These are phyloP conservation scores for Pachypeltis micranthus DNA, from an alignment of 1,140 invertebrate genomes.

Conservation along the genomic window DNA sequence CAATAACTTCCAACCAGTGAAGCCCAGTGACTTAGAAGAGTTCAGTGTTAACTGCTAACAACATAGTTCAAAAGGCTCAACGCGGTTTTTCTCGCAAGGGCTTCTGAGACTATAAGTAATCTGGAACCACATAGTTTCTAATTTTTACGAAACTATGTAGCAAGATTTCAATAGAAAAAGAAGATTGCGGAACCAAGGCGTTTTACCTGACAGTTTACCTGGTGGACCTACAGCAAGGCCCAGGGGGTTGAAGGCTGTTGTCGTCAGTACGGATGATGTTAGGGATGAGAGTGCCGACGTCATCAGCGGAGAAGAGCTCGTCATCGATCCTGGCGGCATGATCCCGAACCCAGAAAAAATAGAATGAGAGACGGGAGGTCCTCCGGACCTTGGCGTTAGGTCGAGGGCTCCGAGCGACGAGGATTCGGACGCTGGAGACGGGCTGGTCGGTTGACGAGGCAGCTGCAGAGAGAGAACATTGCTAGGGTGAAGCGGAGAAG, in stretches of 20 bases:
- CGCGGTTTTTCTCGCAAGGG: background rate
- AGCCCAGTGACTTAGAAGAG: no score
- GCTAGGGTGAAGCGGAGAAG: conserved; percentile 24
- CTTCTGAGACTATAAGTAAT: background rate
- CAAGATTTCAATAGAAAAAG: background rate
- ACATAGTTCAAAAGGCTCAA: background rate
- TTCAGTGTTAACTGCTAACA: no score
- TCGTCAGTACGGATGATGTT: conserved; percentile 60
- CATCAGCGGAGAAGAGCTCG: conserved; percentile 46
- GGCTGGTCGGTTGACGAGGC: conserved; percentile 31
- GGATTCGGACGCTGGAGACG: conserved; percentile 38
- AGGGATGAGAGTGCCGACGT: conserved; percentile 58
- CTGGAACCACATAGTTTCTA: background rate
- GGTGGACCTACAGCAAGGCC: conserved; percentile 63
- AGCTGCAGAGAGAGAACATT: conserved; percentile 25
- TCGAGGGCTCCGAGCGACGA: conserved; percentile 45
- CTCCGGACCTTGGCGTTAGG: conserved; percentile 39
- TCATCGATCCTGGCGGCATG: conserved; percentile 44
- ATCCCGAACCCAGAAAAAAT: conserved; percentile 37
- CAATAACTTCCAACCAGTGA: no score
- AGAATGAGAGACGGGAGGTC: conserved; percentile 24
- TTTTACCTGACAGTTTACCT: conserved; percentile 43
- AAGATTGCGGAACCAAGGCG: conserved; percentile 5
- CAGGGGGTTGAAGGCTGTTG: conserved; percentile 61
- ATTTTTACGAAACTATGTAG: background rate